These are phyloP conservation scores for Drosophila truncata DNA, from an alignment of 1,140 invertebrate species.

Conservation along the genomic window DNA sequence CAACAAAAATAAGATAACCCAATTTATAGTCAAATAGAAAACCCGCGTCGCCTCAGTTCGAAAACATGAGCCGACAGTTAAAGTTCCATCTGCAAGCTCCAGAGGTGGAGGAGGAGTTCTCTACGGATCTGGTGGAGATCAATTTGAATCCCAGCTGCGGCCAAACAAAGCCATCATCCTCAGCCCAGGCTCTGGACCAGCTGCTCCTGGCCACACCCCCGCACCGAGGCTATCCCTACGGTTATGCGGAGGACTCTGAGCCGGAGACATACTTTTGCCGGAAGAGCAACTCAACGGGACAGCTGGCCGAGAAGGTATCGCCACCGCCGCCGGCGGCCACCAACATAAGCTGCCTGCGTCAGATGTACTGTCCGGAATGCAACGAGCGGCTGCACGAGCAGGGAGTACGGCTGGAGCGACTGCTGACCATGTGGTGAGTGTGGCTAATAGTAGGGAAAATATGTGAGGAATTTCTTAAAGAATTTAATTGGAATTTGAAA, in stretches of 20 bases:
- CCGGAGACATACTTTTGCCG: slow-evolving; percentile 67
- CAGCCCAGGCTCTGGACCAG: slow-evolving; percentile 60
- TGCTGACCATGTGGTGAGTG: slow-evolving; percentile 72
- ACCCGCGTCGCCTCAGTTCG: slow-evolving; percentile 44
- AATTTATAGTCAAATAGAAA: slow-evolving; percentile 74
- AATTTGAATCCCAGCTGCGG: slow-evolving; percentile 56
- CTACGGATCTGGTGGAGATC: slow-evolving; percentile 67
- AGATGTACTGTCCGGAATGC: slow-evolving; percentile 81
- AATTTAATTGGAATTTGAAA: neutral
- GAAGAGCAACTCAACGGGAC: slow-evolving; percentile 69
- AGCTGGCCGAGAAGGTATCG: slow-evolving; percentile 70
- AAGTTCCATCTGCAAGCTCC: slow-evolving; percentile 65
- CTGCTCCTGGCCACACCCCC: slow-evolving; percentile 49
- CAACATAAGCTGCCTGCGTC: slow-evolving; percentile 74
- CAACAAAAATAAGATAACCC: slow-evolving; percentile 66
- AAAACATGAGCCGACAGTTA: slow-evolving; percentile 64
- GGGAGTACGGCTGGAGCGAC: slow-evolving; percentile 71
- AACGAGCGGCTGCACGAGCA: slow-evolving; percentile 74
- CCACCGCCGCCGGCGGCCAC: slow-evolving; percentile 59
- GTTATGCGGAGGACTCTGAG: slow-evolving; percentile 63
- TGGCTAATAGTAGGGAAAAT: neutral
- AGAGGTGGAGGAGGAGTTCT: slow-evolving; percentile 20
- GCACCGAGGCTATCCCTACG: slow-evolving; percentile 74
- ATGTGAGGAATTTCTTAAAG: too few relatives aligned
- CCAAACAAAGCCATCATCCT: slow-evolving; percentile 55